Conservation (phyloP, 2,888 invertebrate species). For the Drosophila suboccidentalis region DNA sequence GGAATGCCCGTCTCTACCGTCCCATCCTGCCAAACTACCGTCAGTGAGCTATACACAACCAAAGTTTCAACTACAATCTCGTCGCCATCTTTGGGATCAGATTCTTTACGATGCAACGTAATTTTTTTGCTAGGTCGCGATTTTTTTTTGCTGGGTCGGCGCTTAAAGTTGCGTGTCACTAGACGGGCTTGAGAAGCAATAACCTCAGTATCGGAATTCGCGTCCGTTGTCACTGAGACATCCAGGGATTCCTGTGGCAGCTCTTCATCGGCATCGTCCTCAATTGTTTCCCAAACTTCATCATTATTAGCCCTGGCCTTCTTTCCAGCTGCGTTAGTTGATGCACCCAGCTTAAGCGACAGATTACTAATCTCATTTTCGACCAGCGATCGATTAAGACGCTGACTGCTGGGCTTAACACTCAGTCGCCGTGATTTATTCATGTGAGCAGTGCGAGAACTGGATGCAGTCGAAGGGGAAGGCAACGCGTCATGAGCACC, state of each 20-base stretch:
- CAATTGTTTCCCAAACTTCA: constrained; percentile 82
- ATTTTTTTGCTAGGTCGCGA: constrained; percentile 51
- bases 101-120: constrained; percentile 44
- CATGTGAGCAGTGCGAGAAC: constrained; percentile 40
- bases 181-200: constrained; percentile 73
- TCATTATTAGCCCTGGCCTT: constrained; percentile 50
- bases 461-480: constrained; percentile 48
- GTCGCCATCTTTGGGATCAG: constrained; percentile 87
- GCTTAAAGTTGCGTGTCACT: constrained; percentile 81
- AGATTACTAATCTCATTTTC: constrained; percentile 35
- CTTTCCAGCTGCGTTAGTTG: constrained; percentile 8
- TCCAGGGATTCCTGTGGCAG: constrained; percentile 12
- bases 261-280: constrained; percentile 75
- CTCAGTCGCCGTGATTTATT: constrained; percentile 34
- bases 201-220: constrained; percentile 14
- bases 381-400: constrained; percentile 35
- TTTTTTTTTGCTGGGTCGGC: constrained; percentile 65
- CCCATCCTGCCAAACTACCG: constrained; percentile 94
- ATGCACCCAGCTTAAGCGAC: constrained; percentile 22
- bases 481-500: constrained; percentile 23
- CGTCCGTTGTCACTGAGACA: constrained; percentile 2
- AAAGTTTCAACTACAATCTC: constrained; percentile 93
- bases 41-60: constrained; percentile 92
- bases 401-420: constrained; percentile 27
- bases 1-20: constrained; percentile 94